Base-by-base conservation (phyloP, 2,888 invertebrate genomes). In the Venusia cambrica region DNA sequence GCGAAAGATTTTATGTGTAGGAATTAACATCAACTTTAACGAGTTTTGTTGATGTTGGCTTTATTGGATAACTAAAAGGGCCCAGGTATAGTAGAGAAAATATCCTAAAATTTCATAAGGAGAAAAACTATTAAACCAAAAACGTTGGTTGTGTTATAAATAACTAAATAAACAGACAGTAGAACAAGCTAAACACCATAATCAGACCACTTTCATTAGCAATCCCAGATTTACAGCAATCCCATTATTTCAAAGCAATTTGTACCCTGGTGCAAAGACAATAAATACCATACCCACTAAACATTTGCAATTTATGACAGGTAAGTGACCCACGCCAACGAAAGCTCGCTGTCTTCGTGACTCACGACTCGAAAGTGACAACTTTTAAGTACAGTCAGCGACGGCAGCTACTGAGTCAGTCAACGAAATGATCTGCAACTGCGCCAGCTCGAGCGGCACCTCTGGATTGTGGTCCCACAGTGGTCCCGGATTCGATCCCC, bases 361-460 rank as follows among this genome's bases (percentile, higher is more conserved):
- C 54, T 73, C 76, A 74, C 75, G 68, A 72, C 65, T 73, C 45
- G 74, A 75, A 76, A 77, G 77, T 75, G 75, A 76, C 76, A 76
- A 70, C 66, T 63, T 14, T 35, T 62, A 51, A 46, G 73, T 73
- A 73, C 60, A 59, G 53, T 51, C 58, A 44, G 34, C 32, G 43
- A 61, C 54, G 60, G 49, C 57, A 62, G 55, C 61, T 53, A 38
- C 50, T 49, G 5, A 16, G 22, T 19, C n/a, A n/a, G n/a, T n/a
- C n/a, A n/a, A n/a, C n/a, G n/a, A n/a, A n/a, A n/a, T n/a, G n/a
- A n/a, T n/a, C n/a, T n/a, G n/a, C n/a, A n/a, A n/a, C n/a, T n/a
- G n/a, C n/a, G n/a, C n/a, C n/a, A n/a, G n/a, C n/a, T n/a, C n/a
- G n/a, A n/a, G n/a, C n/a, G n/a, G n/a, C n/a, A n/a, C n/a, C n/a